Base-by-base conservation (phyloP, 37 sponge, comb jelly and placozoan genomes). In the Aphrocallistes beatrix region DNA sequence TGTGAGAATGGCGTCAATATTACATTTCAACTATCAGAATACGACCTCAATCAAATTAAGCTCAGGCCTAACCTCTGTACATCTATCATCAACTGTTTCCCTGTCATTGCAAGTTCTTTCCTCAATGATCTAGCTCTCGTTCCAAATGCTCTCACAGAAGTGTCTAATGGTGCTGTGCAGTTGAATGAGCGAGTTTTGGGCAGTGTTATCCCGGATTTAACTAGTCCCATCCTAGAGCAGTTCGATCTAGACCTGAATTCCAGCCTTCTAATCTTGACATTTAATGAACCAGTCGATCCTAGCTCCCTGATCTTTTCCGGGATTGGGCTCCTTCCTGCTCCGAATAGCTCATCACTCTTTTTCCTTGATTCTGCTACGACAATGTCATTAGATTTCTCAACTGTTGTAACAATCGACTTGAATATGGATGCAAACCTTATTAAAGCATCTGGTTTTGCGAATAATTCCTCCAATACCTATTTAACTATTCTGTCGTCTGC, bases 241-340 rank as follows among this genome's bases (percentile, higher is more conserved):
- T 94, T 94, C 81, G 88, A 91, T 25, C 83, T 94, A 0, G 88
- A 94, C 28, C 37, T 94, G 60, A 83, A 94, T 36, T 38, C 82
- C 47, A 89, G 89, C 21, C 37, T 36, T 21, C 88, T 95, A 0
- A n/a, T 49, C 30, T 84, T 95, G 0, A 75, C 82, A 0, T 95
- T 95, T 69, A 86, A 87, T 84, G 93, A 95, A 60, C 92, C 86
- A 21, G 92, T 95, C n/a, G 36, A 42, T 16, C 90, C 96, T 21
- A 88, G 89, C 34, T 85, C 92, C 1, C 86, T 91, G 37, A 87
- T 38, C 25, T 39, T 87, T 82, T 45, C 83, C 39, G 45, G 36
- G 40, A 50, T 93, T 50, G 88, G 92, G 0, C 34, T 95, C 23
- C 91, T 89, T 37, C 88, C 75, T 82, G 85, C 75, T 60, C 6